Conservation (phyloP, 2,888 invertebrate genomes). For the Drosophila kokeensis region DNA sequence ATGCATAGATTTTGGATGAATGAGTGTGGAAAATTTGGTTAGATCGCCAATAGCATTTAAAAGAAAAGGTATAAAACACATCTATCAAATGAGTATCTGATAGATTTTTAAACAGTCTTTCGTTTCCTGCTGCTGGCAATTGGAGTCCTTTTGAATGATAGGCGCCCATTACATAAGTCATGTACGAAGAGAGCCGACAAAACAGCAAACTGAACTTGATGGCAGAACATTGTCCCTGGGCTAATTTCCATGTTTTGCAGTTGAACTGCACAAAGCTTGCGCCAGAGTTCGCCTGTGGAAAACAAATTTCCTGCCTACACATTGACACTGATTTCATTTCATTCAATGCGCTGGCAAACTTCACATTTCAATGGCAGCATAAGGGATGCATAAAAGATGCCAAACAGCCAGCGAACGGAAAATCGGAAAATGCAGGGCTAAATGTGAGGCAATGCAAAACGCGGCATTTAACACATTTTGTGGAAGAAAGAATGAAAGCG, state of each 20-base stretch:
- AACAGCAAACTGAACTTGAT: slow-evolving; percentile 12
- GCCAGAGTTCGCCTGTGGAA: slow-evolving; percentile 33
- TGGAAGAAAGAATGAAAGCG: slow-evolving; percentile 52
- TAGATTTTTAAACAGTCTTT: background rate
- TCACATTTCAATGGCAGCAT: slow-evolving; percentile 66
- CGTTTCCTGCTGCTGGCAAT: background rate
- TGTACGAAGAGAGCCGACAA: background rate
- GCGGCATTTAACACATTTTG: slow-evolving; percentile 78
- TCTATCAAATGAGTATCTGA: background rate
- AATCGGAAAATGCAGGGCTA: slow-evolving; percentile 49
- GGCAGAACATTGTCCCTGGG: slow-evolving; percentile 34
- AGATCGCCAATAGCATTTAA: background rate
- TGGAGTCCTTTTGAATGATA: background rate
- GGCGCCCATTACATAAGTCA: background rate
- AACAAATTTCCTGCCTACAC: slow-evolving; percentile 74
- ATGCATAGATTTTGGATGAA: background rate
- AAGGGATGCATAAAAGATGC: slow-evolving; percentile 53
- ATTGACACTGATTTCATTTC: slow-evolving; percentile 80
- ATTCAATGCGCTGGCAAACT: slow-evolving; percentile 39
- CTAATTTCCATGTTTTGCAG: slow-evolving; percentile 43
- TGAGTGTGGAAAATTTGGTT: too few species aligned
- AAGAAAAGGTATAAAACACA: background rate
- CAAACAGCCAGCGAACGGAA: slow-evolving; percentile 27
- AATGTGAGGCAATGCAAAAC: slow-evolving; percentile 73
- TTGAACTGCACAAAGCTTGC: background rate